Conservation (phyloP, 2,113 vertebrate genomes). For the Xiphophorus maculatus region DNA sequence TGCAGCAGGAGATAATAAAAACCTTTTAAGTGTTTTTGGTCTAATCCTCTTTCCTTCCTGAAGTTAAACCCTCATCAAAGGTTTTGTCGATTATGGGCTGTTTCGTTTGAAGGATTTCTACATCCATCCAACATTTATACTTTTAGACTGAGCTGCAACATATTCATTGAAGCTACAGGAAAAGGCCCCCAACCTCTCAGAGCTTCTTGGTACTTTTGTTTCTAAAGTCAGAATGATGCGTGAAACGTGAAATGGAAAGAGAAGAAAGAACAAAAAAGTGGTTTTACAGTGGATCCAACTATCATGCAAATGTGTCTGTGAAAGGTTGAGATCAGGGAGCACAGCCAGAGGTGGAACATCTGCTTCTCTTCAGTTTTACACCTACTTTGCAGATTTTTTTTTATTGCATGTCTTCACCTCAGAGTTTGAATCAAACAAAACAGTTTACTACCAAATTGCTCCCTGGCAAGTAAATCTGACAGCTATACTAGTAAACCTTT, state of each 20-base stretch:
- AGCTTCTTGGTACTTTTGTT: slow-evolving; percentile 5
- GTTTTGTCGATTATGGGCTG: not conserved
- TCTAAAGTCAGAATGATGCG: slow-evolving; percentile 16
- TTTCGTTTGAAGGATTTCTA: not conserved
- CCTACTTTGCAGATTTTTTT: not conserved
- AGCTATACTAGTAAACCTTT: not conserved
- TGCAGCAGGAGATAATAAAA: no score
- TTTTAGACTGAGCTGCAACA: not conserved
- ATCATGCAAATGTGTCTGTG: slow-evolving; percentile 65
- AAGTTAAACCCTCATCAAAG: not conserved
- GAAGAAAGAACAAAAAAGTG: slow-evolving; percentile 2
- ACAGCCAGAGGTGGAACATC: not conserved
- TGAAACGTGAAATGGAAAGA: slow-evolving; percentile 43
- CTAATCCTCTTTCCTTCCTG: not conserved
- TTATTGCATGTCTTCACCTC: not conserved
- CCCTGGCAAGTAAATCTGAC: not conserved
- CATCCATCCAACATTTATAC: not conserved
- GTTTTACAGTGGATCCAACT: slow-evolving; percentile 53
- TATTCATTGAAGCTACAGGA: not conserved
- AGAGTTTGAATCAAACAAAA: not conserved
- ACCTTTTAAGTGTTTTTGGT: no score
- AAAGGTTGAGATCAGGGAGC: slow-evolving; percentile 21
- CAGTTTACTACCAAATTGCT: not conserved
- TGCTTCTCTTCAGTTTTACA: no score
- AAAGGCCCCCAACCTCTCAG: not conserved